Conservation (phyloP, 2,888 invertebrate genomes). For the Drosophila kanekoi region DNA sequence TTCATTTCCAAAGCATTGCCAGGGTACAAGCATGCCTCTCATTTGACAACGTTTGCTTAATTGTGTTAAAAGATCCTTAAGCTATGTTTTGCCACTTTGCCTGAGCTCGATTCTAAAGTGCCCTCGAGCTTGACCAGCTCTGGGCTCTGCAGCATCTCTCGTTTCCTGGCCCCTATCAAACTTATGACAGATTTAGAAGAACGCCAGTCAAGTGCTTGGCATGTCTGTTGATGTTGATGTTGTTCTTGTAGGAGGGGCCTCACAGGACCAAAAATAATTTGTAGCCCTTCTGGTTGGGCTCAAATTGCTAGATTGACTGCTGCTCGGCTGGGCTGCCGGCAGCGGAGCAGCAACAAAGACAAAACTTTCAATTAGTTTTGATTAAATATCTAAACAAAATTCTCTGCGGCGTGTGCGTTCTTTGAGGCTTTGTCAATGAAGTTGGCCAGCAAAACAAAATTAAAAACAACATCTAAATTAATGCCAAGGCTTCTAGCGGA, state of each 20-base stretch:
- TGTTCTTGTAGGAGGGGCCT: constrained; percentile 15
- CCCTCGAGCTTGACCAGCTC: constrained; percentile 11
- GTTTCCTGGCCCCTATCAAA: constrained; percentile 32
- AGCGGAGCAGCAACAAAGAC: constrained; percentile 13
- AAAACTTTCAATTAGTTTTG: constrained; percentile 76
- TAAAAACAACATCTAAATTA: constrained; percentile 69
- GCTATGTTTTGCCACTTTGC: constrained; percentile 46
- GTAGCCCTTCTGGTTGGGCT: constrained; percentile 36
- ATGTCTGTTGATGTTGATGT: constrained; percentile 19
- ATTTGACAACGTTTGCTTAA: constrained; percentile 57
- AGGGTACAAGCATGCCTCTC: constrained; percentile 34
- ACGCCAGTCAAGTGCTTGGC: constrained; percentile 56
- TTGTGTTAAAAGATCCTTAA: constrained; percentile 62
- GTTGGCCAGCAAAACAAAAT: constrained; percentile 63
- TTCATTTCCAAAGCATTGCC: constrained; percentile 47
- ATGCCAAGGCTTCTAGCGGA: constrained; percentile 34
- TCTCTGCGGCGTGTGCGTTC: constrained; percentile 44
- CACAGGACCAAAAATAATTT: constrained; percentile 42
- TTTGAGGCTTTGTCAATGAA: constrained; percentile 65
- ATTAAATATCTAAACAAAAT: constrained; percentile 71
- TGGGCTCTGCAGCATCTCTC: constrained; percentile 15
- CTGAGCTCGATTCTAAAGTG: constrained; percentile 46
- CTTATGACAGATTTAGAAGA: constrained; percentile 55
- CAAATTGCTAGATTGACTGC: constrained; percentile 71
- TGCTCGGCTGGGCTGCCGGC: constrained; percentile 30